Conservation (phyloP, 2,888 invertebrate genomes). For the Enchytraeus crypticus region DNA sequence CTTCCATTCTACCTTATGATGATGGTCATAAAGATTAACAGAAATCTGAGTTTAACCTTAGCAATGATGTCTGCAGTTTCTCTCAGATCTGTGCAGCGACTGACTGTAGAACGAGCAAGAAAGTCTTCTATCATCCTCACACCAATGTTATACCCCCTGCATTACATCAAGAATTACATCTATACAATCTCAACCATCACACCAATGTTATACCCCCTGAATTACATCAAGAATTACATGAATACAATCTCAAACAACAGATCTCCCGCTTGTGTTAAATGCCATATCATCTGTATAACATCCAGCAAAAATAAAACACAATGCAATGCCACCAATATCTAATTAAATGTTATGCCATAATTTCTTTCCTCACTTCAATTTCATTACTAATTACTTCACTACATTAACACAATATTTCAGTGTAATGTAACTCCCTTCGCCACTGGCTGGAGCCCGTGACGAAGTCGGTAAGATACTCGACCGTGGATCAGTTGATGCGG, state of each 20-base stretch:
- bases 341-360: no score
- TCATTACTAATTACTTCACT: no score
- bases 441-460: no score
- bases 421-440: no score
- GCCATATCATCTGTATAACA: conserved; percentile 69
- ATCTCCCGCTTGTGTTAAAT: conserved; percentile 60
- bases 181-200: conserved; percentile 59
- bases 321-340: no score
- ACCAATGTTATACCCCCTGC: conserved; percentile 90
- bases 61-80: conserved; percentile 76
- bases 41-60: no score
- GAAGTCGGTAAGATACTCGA: no score
- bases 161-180: conserved; percentile 15
- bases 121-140: conserved; percentile 95
- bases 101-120: conserved; percentile 73
- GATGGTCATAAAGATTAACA: no score
- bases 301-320: background rate
- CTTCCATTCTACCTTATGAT: no score
- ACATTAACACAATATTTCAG: no score
- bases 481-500: no score
- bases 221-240: conserved; percentile 15
- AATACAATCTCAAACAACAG: conserved; percentile 59
- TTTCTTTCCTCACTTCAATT: no score
- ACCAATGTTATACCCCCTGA: conserved; percentile 90
- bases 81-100: conserved; percentile 84